Conservation (phyloP, 2,113 vertebrate genomes). For the Phylloscopus trochilus region DNA sequence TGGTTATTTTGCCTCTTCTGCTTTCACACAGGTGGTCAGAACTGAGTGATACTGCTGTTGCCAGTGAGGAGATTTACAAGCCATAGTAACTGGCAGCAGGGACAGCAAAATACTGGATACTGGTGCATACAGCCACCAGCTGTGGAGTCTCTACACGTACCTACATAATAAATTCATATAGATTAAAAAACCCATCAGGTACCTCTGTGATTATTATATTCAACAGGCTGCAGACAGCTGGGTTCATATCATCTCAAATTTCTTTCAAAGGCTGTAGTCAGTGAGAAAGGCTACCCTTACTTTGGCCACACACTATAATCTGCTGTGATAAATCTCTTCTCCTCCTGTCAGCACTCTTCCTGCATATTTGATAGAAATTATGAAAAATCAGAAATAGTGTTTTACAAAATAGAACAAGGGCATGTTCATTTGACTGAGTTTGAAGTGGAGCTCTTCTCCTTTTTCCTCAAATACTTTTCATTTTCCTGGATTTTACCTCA, state of each 20-base stretch:
- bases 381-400: background rate
- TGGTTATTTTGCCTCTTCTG: background rate
- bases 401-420: background rate
- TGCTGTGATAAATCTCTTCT: background rate
- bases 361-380: background rate
- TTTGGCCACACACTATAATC: background rate
- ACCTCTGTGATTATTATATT: fast-evolving
- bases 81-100: background rate
- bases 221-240: background rate
- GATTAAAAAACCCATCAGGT: background rate
- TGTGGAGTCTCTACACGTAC: background rate
- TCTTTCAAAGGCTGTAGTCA: background rate
- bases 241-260: background rate
- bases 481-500: background rate
- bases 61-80: background rate
- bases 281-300: background rate
- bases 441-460: background rate
- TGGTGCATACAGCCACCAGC: background rate
- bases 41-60: background rate
- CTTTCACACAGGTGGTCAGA: background rate
- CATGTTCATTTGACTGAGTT: background rate
- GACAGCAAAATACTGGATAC: background rate
- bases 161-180: background rate
- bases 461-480: background rate
- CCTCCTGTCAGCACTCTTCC: background rate